Base-by-base conservation (phyloP, 2,888 invertebrate genomes). In the Campoplex nolae region DNA sequence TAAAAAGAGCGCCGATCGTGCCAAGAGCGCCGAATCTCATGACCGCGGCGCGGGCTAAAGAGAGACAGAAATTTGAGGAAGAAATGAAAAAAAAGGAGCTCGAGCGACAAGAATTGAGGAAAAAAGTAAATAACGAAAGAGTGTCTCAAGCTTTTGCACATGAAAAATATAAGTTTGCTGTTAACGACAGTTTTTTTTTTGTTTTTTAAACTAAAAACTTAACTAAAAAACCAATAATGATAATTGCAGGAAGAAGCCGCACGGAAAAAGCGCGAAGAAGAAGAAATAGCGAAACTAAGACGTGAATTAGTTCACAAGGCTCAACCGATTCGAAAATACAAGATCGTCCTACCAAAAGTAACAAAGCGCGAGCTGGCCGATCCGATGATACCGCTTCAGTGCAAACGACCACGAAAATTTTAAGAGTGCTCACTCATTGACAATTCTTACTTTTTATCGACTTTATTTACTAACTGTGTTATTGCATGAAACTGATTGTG, bases 331-430 rank as follows among this genome's bases (percentile, higher is more conserved):
- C 89, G 84, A 7, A 88, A 85, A 65, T 92, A 88, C 73, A 89
- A 87, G 42, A 11, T 67, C 32, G n/a, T 38, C 0, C 62, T 89
- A 7, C 87, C 89, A 7, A 38, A 13, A 45, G 51, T 88, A 6
- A 35, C 84, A 2, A 92, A 92, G 84, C 90, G 92, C 45, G 89
- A 90, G 0, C 75, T 90, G 3, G 75, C 88, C 1, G 90, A 92
- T 8, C 88, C 91, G 0, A 62, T 74, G 8, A 83, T 84, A 23
- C 91, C 90, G 3, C 8, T 73, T 4, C n/a, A 78, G n/a, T 54
- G 85, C 8, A 91, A 91, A 86, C 89, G 92, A 6, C 91, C 87
- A 67, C 89, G 91, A 81, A 78, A 87, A n/a, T 28, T 23, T 38
- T 85, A 54, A 79, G 71, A 68, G 2, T 11, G 38, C 38, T 11